Evolutionary conservation across 2,888 invertebrate species (phyloP).

Genomic region (Drosophila ezoana): DNA sequence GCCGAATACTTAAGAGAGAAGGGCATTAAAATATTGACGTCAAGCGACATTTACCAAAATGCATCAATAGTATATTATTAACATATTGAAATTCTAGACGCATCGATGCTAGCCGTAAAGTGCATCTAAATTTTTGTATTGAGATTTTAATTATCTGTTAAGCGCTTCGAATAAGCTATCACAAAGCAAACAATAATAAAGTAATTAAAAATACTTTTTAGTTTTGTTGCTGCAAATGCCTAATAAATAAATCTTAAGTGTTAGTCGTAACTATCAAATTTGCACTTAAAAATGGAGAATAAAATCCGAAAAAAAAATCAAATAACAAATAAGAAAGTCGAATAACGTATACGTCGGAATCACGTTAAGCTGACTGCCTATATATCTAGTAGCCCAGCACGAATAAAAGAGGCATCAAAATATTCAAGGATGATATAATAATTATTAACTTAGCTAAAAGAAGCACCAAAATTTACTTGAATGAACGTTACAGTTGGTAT

Average conservation of each 20-base stretch:
- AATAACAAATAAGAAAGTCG: too few species aligned
- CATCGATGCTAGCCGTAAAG: too few species aligned
- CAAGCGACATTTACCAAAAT: constrained; percentile 18
- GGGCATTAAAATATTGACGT: constrained; percentile 13
- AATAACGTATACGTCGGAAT: too few species aligned
- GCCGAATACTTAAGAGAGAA: constrained; percentile 2
- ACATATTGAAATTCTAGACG: neutral
- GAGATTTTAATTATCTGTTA: neutral
- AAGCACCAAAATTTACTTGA: too few species aligned
- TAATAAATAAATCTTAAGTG: neutral
- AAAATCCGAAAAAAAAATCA: too few species aligned
- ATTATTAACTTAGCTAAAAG: too few species aligned
- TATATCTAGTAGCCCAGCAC: too few species aligned
- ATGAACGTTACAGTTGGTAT: too few species aligned
- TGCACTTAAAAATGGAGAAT: neutral
- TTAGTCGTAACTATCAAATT: constrained; percentile 1
- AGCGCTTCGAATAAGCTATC: neutral
- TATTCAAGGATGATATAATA: too few species aligned
- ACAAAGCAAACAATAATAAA: neutral
- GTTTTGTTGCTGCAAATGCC: neutral
- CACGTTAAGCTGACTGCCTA: too few species aligned
- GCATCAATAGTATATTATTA: constrained; percentile 1
- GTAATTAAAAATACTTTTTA: neutral
- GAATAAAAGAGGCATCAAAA: too few species aligned
- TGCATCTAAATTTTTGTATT: neutral